These are phyloP conservation scores for Trichacis sp. DNA, from an alignment of 2,888 invertebrate genomes.

Conservation along the genomic window DNA sequence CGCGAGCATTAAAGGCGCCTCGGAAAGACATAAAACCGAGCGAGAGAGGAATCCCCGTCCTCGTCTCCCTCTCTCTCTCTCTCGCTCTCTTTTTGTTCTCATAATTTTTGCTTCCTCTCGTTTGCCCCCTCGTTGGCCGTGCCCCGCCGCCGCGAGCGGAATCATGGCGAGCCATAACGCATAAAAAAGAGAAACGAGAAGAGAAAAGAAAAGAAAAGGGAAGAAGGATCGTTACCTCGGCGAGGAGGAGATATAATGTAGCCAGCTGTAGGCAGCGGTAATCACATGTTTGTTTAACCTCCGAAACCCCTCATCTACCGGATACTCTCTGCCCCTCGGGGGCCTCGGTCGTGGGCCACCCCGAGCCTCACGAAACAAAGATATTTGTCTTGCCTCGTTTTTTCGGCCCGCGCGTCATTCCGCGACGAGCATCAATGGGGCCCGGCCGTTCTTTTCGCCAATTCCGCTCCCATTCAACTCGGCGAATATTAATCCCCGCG, in stretches of 20 bases:
- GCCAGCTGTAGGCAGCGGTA: constrained; percentile 69
- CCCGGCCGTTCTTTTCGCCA: background rate
- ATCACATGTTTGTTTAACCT: constrained; percentile 70
- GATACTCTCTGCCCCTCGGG: constrained; percentile 52
- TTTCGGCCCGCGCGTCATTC: background rate
- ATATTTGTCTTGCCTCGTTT: constrained; percentile 15
- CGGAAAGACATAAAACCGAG: constrained; percentile 55
- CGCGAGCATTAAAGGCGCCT: constrained; percentile 48
- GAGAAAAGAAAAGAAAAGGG: constrained; percentile 34
- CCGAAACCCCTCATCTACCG: constrained; percentile 67
- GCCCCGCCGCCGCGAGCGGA: constrained; percentile 17
- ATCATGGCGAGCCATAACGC: constrained; percentile 48
- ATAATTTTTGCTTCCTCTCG: constrained; percentile 6
- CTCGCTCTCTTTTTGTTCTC: constrained; percentile 8
- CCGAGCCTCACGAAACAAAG: constrained; percentile 52
- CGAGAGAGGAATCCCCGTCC: constrained; percentile 43
- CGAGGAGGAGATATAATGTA: constrained; percentile 64
- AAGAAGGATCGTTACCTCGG: constrained; percentile 49
- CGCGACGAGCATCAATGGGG: background rate
- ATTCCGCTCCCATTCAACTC: too few species aligned
- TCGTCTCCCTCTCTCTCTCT: constrained; percentile 35
- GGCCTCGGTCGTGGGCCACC: constrained; percentile 59
- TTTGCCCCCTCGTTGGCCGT: background rate
- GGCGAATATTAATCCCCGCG: too few species aligned
- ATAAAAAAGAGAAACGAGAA: constrained; percentile 28